phyloP scores from a whole-genome alignment of 2,888 invertebrate species.

The Macrosiphum euphorbiae region DNA sequence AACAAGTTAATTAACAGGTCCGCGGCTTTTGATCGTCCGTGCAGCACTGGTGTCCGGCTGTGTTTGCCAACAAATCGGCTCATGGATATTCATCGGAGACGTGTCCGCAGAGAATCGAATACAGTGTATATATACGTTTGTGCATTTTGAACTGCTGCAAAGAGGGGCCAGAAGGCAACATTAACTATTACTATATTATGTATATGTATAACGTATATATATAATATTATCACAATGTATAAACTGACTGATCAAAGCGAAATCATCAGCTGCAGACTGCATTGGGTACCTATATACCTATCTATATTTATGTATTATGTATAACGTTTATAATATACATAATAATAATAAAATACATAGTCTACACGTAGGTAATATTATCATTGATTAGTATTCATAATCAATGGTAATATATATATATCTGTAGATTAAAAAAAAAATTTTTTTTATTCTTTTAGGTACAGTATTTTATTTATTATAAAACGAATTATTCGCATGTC shows the following conservation, averaged over 20 bases:
- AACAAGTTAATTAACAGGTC: constrained; percentile 61
- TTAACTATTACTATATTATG: neutral
- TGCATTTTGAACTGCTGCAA: constrained; percentile 38
- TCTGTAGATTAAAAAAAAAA: no score
- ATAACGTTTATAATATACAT: no score
- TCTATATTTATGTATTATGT: no score
- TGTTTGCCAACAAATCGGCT: constrained; percentile 55
- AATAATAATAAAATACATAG: no score
- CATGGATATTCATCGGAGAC: constrained; percentile 61
- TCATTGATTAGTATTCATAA: no score
- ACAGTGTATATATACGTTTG: constrained; percentile 27
- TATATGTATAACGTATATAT: neutral
- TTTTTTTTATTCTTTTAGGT: neutral
- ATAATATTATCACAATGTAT: neutral
- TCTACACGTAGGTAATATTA: no score
- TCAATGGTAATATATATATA: no score
- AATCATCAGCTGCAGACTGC: neutral
- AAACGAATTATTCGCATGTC: neutral
- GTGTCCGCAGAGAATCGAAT: constrained; percentile 52
- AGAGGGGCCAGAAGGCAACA: constrained; percentile 15
- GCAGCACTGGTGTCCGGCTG: constrained; percentile 44
- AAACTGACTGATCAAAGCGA: constrained; percentile 28
- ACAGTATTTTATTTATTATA: neutral
- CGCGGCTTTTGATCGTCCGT: constrained; percentile 53
- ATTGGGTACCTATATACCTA: neutral